phyloP scores from a whole-genome alignment of 2,888 invertebrate genomes.

The Eurytoma californica region DNA sequence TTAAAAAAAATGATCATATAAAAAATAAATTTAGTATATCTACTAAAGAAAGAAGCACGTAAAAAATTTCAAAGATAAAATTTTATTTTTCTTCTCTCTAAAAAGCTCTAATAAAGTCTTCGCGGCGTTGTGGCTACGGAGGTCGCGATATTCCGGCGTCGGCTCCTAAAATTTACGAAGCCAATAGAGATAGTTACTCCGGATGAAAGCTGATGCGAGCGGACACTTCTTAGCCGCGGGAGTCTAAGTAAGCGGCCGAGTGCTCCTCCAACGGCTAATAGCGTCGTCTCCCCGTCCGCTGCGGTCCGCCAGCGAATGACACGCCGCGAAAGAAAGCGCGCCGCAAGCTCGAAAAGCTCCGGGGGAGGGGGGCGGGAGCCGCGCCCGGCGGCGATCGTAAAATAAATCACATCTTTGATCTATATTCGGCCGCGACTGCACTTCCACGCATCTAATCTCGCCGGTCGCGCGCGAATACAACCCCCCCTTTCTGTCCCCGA shows the following conservation, averaged over 20 bases:
- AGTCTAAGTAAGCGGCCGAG: slow-evolving; percentile 52
- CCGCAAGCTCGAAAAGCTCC: slow-evolving; percentile 19
- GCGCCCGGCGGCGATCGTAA: slow-evolving; percentile 68
- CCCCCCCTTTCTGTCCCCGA: not conserved
- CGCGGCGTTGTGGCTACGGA: too few relatives aligned
- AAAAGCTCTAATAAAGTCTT: too few relatives aligned
- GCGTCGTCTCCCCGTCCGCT: slow-evolving; percentile 60
- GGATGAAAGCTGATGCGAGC: slow-evolving; percentile 48
- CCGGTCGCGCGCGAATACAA: not conserved
- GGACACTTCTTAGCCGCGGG: not conserved
- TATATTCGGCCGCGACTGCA: slow-evolving; percentile 66
- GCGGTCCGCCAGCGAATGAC: slow-evolving; percentile 55
- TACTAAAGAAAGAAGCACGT: too few relatives aligned
- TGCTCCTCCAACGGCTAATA: slow-evolving; percentile 65
- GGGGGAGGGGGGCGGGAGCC: slow-evolving; percentile 26
- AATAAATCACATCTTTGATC: slow-evolving; percentile 72
- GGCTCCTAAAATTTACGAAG: slow-evolving; percentile 45
- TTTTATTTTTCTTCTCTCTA: too few relatives aligned
- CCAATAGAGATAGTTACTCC: slow-evolving; percentile 45
- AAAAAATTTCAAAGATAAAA: too few relatives aligned
- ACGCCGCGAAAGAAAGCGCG: slow-evolving; percentile 49
- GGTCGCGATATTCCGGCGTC: slow-evolving; percentile 1
- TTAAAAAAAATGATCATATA: too few relatives aligned
- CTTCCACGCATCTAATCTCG: slow-evolving; percentile 4
- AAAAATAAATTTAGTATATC: too few relatives aligned